These are phyloP conservation scores for Drosophila watanabei DNA, from an alignment of 1,140 invertebrate genomes.

Conservation along the genomic window DNA sequence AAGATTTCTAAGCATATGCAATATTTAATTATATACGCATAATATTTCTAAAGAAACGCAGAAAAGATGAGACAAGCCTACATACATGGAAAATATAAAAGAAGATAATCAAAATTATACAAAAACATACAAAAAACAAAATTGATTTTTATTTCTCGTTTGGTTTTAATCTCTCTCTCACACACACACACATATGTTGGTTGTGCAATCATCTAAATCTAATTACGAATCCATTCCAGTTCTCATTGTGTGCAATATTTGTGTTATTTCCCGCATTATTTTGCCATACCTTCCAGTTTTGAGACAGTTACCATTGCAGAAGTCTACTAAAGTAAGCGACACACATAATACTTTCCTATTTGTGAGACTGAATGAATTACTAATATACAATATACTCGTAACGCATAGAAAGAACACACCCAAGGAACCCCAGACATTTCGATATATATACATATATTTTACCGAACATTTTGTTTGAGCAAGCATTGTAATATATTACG, in stretches of 20 bases:
- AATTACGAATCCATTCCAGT: background rate
- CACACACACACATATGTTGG: constrained; percentile 36
- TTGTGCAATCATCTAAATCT: constrained; percentile 49
- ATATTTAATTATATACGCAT: constrained; percentile 53
- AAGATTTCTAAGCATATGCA: constrained; percentile 55
- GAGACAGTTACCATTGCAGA: constrained; percentile 21
- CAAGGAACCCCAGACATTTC: constrained; percentile 41
- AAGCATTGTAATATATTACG: constrained; percentile 49
- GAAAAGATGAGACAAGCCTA: constrained; percentile 62
- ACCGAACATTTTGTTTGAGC: constrained; percentile 49
- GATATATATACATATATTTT: constrained; percentile 38
- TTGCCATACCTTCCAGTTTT: constrained; percentile 11
- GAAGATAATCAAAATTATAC: constrained; percentile 83
- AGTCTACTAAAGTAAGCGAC: constrained; percentile 36
- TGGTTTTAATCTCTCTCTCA: constrained; percentile 48
- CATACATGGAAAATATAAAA: constrained; percentile 83
- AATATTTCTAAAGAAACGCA: constrained; percentile 69
- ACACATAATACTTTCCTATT: constrained; percentile 80
- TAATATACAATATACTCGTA: constrained; percentile 78
- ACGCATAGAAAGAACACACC: constrained; percentile 34
- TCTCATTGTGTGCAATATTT: constrained; percentile 44
- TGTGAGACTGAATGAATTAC: constrained; percentile 81
- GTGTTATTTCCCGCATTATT: background rate
- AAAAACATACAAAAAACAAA: constrained; percentile 51
- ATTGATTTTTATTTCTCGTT: constrained; percentile 69